Evolutionary conservation across 2,888 invertebrate species (phyloP), one percentile per base, ranked within the genome.

Genomic region (Slavum lentiscoides): DNA sequence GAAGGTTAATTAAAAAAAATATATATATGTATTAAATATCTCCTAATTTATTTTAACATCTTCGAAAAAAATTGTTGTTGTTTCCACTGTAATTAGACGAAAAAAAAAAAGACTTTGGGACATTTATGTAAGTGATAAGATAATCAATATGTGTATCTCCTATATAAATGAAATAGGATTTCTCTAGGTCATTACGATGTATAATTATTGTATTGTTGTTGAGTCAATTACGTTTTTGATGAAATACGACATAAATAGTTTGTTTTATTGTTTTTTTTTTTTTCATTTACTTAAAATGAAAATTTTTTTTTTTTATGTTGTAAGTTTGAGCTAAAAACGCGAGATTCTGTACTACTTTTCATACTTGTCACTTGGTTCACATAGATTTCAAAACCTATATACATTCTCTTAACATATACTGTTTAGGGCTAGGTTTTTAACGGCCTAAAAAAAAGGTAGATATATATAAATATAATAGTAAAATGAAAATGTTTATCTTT

Each of bases 221-320:
- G 69, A 77, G 77, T 77, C 77, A 77, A 77, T 77, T 77, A 77
- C 37, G 11, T 62, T 62, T 77, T 77, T 62, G 66, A 77, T 62
- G 69, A 69, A 69, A 70, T 70, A 77, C 62, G 62, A 69, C 62
- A 61, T 30, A 70, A 69, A 13, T 77, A 77, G 69, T 62, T 70
- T 30, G 69, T 62, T 70, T 43, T 72, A 19, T 39, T 49, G 39
- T 77, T 77, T 77, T 77, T 37, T 53, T 77, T 21, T 11, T 59
- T 9, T 21, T 21, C 2, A 21, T 21, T 11, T 21, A 73, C 59
- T 59, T 67, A 59, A 59, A 76, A 11, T 7, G 7, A 49, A n/a
- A 72, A 39, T 58, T 55, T 39, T 74, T 30, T 30, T 4, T 30
- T 30, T 30, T 30, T 30, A 30, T 75, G 5, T 58, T 49, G 58